phyloP scores from a whole-genome alignment of 1,140 invertebrate species.

The Cydia splendana region DNA sequence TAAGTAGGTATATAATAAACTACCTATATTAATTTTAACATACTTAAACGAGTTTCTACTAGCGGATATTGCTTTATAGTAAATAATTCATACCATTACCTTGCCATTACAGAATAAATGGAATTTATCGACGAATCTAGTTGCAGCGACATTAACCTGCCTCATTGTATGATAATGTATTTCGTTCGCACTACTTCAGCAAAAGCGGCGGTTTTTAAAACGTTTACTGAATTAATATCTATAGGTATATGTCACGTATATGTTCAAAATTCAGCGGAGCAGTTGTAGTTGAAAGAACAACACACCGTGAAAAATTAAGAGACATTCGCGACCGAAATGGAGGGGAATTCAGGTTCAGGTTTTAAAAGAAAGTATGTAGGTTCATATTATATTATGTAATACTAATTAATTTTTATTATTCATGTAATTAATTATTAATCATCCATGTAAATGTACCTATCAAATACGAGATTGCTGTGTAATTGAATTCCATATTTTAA shows the following conservation, averaged over 20 bases:
- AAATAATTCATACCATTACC: slow-evolving; percentile 22
- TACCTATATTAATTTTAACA: neutral
- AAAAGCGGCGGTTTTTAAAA: slow-evolving; percentile 16
- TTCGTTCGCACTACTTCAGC: neutral
- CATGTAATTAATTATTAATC: too few species aligned
- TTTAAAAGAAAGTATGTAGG: too few species aligned
- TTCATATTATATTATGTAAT: too few species aligned
- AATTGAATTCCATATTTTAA: too few species aligned
- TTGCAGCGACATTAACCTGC: slow-evolving; percentile 10
- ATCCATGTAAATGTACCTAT: too few species aligned
- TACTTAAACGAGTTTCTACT: neutral
- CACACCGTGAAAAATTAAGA: too few species aligned
- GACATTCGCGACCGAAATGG: too few species aligned
- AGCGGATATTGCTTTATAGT: neutral
- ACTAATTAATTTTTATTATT: too few species aligned
- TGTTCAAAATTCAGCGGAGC: too few species aligned
- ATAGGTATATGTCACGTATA: neutral
- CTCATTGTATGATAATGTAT: slow-evolving; percentile 4
- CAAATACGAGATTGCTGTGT: too few species aligned
- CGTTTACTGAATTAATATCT: neutral
- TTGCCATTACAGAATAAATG: slow-evolving; percentile 23
- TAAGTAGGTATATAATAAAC: neutral
- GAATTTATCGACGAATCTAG: slow-evolving; percentile 16
- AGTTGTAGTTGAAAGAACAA: too few species aligned
- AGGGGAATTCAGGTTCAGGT: too few species aligned